Conservation (phyloP, 1,140 invertebrate species). For the Diabrotica undecimpunctata region DNA sequence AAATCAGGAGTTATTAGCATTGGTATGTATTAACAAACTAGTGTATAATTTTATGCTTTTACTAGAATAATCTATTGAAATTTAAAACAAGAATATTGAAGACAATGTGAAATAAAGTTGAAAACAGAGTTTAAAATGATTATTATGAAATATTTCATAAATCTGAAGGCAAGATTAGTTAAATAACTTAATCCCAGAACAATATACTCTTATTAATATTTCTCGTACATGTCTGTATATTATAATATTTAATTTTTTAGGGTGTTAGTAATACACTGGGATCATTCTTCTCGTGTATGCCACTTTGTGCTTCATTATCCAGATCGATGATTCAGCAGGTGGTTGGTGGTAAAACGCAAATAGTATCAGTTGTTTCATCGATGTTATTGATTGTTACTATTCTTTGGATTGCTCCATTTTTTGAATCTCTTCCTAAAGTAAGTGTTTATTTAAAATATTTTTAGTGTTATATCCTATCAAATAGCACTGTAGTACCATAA, state of each 20-base stretch:
- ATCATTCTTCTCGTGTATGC: constrained; percentile 67
- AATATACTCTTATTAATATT: too few species aligned
- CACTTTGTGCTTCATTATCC: constrained; percentile 63
- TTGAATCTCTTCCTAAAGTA: constrained; percentile 61
- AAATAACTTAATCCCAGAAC: too few species aligned
- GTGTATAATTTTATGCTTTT: too few species aligned
- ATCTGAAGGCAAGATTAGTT: too few species aligned
- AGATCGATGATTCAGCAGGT: constrained; percentile 62
- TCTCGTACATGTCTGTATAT: too few species aligned
- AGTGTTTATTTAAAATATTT: constrained; percentile 22
- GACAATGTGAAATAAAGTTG: too few species aligned
- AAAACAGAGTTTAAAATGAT: too few species aligned
- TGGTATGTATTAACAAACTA: constrained; percentile 39
- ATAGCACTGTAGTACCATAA: too few species aligned
- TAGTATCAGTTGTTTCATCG: constrained; percentile 62
- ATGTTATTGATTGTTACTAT: constrained; percentile 57
- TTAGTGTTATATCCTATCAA: background rate
- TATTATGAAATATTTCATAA: too few species aligned
- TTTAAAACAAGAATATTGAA: too few species aligned
- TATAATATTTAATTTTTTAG: constrained; percentile 41
- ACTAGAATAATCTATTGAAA: too few species aligned
- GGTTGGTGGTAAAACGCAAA: constrained; percentile 61
- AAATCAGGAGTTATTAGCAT: constrained; percentile 72
- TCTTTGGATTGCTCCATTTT: constrained; percentile 64
- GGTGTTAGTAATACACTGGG: constrained; percentile 60